phyloP scores from a whole-genome alignment of 2,888 invertebrate species.

The Drosophila mulleri region DNA sequence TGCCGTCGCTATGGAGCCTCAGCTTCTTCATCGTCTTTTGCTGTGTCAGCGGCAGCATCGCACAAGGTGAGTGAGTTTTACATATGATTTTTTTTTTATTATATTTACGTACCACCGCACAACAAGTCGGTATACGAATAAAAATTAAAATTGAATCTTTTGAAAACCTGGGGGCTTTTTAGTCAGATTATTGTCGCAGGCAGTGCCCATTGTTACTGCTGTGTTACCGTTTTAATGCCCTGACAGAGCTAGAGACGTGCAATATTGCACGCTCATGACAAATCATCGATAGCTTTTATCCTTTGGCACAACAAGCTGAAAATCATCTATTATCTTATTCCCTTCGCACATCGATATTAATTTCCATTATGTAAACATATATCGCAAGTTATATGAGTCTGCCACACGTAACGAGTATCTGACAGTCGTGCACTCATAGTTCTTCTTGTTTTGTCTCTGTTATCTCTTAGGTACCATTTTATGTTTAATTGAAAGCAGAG shows the following conservation, averaged over 20 bases:
- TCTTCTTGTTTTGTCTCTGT: constrained; percentile 2
- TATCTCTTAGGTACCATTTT: constrained; percentile 37
- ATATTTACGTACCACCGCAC: constrained; percentile 20
- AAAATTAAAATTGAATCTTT: constrained; percentile 43
- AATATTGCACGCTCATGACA: not conserved
- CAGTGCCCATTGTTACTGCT: constrained; percentile 16
- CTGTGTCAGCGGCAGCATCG: constrained; percentile 60
- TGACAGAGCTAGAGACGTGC: not conserved
- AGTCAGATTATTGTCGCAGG: constrained; percentile 47
- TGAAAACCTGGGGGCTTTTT: constrained; percentile 21
- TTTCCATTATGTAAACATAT: not conserved
- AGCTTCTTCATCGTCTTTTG: constrained; percentile 58
- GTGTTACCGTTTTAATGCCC: not conserved
- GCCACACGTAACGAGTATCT: not conserved
- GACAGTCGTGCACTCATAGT: not conserved
- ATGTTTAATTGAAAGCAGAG: constrained; percentile 30
- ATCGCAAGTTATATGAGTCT: not conserved
- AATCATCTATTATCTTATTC: not conserved
- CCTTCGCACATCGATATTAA: not conserved
- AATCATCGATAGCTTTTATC: not conserved
- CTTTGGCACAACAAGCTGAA: not conserved
- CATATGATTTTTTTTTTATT: constrained; percentile 64
- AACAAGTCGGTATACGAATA: constrained; percentile 15
- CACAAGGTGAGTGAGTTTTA: constrained; percentile 81
- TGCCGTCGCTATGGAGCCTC: constrained; percentile 30